Evolutionary conservation across 1,140 invertebrate genomes (phyloP).

Genomic region (Cherax destructor): DNA sequence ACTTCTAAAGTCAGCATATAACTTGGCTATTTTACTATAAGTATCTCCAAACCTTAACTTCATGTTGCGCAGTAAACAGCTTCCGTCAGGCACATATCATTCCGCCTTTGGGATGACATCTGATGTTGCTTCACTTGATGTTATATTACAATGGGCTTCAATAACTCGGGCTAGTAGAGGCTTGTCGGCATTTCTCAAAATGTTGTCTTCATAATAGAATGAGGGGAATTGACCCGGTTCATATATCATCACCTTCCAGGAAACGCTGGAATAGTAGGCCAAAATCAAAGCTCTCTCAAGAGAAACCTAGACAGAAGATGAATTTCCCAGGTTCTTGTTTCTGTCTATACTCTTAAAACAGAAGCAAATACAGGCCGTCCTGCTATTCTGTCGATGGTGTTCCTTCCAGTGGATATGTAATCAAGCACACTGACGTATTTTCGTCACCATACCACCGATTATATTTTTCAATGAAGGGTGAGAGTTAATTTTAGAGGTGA

Average conservation of each 20-base stretch:
- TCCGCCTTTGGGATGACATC: slow-evolving; percentile 8
- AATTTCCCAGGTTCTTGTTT: too few relatives aligned
- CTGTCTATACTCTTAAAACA: background rate
- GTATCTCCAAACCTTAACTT: slow-evolving; percentile 30
- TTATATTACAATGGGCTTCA: slow-evolving; percentile 13
- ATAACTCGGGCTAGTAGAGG: background rate
- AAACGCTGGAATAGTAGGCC: too few relatives aligned
- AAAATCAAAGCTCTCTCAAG: background rate
- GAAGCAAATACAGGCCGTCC: slow-evolving; percentile 29
- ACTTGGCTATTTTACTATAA: slow-evolving; percentile 38
- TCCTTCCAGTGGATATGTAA: slow-evolving; percentile 8
- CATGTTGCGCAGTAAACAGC: background rate
- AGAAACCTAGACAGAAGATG: too few relatives aligned
- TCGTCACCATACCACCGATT: slow-evolving; percentile 9
- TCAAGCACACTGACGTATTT: slow-evolving; percentile 18
- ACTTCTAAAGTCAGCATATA: too few relatives aligned
- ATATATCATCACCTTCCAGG: background rate
- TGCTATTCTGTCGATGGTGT: background rate
- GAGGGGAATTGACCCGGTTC: background rate
- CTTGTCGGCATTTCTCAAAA: slow-evolving; percentile 13
- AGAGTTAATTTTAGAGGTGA: slow-evolving; percentile 29
- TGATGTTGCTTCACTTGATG: background rate
- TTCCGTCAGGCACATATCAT: slow-evolving; percentile 10
- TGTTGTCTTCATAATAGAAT: slow-evolving; percentile 7
- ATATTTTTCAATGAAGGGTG: slow-evolving; percentile 24